Conservation (phyloP, 1,140 invertebrate genomes). For the Drosophila triauraria region DNA sequence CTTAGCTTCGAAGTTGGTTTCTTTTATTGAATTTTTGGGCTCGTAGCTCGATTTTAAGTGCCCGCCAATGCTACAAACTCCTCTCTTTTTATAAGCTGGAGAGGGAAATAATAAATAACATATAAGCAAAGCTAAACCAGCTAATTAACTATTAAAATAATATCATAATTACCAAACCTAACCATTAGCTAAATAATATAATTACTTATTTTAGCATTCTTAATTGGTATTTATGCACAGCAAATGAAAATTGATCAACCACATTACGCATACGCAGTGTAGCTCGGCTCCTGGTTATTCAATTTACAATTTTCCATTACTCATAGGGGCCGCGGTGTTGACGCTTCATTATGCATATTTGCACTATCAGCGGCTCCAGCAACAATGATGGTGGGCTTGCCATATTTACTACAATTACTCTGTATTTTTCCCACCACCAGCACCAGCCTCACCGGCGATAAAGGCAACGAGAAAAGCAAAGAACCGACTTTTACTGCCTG, state of each 20-base stretch:
- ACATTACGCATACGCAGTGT: conserved; percentile 35
- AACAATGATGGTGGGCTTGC: conserved; percentile 35
- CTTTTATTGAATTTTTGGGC: no score
- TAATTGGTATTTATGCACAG: neutral
- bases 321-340: conserved; percentile 36
- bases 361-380: conserved; percentile 59
- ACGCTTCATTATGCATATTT: conserved; percentile 66
- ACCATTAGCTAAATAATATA: neutral
- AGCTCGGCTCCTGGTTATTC: neutral
- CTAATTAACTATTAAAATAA: no score
- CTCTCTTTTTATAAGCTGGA: no score
- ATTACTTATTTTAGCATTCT: neutral
- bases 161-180: neutral
- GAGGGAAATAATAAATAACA: no score
- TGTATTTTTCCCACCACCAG: conserved; percentile 42
- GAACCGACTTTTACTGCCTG: conserved; percentile 53
- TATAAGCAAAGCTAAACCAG: no score
- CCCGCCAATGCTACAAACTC: no score
- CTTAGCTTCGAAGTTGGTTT: no score
- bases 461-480: conserved; percentile 40
- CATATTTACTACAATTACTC: conserved; percentile 35
- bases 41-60: no score
- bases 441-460: conserved; percentile 14
- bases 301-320: conserved; percentile 20
- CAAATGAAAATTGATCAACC: neutral